phyloP scores from a whole-genome alignment of 2,888 invertebrate species.

The Limnephilus rhombicus region DNA sequence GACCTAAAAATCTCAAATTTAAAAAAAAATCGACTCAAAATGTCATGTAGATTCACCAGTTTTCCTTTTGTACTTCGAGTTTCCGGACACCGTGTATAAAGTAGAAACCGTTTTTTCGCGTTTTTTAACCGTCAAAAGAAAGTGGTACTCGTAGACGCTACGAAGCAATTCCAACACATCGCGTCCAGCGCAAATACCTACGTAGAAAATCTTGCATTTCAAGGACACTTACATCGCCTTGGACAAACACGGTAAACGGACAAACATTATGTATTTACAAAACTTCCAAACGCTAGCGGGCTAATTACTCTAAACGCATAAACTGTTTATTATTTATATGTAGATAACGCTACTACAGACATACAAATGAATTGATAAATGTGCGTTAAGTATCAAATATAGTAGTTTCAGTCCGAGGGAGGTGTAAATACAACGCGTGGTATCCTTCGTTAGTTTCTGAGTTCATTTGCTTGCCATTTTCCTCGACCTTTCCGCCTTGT shows the following conservation, averaged over 20 bases:
- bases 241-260: not conserved
- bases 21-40: too few relatives aligned
- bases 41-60: too few relatives aligned
- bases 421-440: not conserved
- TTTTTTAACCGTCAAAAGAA: too few relatives aligned
- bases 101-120: too few relatives aligned
- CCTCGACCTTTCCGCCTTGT: slow-evolving; percentile 7
- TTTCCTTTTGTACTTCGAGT: too few relatives aligned
- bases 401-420: not conserved
- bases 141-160: too few relatives aligned
- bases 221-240: not conserved
- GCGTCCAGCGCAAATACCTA: too few relatives aligned
- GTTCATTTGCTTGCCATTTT: not conserved
- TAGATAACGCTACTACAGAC: not conserved
- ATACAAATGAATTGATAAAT: not conserved
- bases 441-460: not conserved
- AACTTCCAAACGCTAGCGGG: not conserved
- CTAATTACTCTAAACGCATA: not conserved
- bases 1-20: too few relatives aligned
- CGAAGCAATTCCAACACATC: too few relatives aligned
- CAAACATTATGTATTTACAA: not conserved
- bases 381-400: not conserved
- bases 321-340: not conserved
- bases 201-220: too few relatives aligned
- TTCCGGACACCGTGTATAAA: too few relatives aligned